A percentile compares a stretch with the other conserved stretches of the same genome.
These are phyloP conservation scores for Ctena decussata DNA, from an alignment of 2,888 invertebrate genomes.

Conservation along the genomic window DNA sequence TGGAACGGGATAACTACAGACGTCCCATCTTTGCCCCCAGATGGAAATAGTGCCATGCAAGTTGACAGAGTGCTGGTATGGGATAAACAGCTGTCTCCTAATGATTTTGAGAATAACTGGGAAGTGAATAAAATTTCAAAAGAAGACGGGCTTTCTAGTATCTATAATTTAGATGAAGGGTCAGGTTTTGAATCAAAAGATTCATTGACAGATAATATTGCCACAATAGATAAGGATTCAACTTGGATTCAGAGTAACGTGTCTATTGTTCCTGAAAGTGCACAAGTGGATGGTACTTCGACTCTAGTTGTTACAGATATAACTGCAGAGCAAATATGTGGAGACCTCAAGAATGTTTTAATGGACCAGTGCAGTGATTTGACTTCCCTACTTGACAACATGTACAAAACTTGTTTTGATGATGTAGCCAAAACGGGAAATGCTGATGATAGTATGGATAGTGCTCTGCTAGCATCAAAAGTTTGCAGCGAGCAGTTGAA, in stretches of 20 bases:
- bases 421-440: slow-evolving; percentile 56
- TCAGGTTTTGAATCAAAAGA: background rate
- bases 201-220: background rate
- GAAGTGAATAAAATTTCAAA: slow-evolving; percentile 4
- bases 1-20: slow-evolving; percentile 46
- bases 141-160: background rate
- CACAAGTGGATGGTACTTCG: slow-evolving; percentile 34
- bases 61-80: slow-evolving; percentile 37
- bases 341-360: slow-evolving; percentile 4
- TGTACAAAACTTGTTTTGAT: slow-evolving; percentile 67
- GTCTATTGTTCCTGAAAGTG: background rate
- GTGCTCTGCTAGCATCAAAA: slow-evolving; percentile 41
- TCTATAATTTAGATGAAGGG: background rate
- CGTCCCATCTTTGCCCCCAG: background rate
- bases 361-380: slow-evolving; percentile 27
- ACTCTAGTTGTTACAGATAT: slow-evolving; percentile 34
- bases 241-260: slow-evolving; percentile 31
- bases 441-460: slow-evolving; percentile 27
- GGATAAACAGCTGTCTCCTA: slow-evolving; percentile 9
- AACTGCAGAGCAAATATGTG: slow-evolving; percentile 34
- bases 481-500: slow-evolving; percentile 46
- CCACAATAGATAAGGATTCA: slow-evolving; percentile 27
- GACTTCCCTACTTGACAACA: slow-evolving; percentile 30
- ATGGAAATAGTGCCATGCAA: background rate
- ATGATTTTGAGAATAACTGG: slow-evolving; percentile 11